Conservation (phyloP, 2,113 vertebrate genomes). For the Baryphthengus martii region DNA sequence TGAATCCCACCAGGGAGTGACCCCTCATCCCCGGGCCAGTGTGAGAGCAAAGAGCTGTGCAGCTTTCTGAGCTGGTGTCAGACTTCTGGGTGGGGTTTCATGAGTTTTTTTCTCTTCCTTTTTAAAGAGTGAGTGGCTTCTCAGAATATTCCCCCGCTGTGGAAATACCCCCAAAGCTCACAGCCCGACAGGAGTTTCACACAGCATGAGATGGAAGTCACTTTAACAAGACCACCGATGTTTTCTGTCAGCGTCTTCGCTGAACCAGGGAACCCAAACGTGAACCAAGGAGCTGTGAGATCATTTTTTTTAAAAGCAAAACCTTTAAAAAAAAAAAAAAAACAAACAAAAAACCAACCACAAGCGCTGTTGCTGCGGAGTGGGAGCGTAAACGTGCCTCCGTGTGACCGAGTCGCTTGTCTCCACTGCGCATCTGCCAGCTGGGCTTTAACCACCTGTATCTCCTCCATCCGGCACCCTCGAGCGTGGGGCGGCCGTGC, state of each 20-base stretch:
- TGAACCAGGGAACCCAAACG: neutral
- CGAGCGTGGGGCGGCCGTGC: neutral
- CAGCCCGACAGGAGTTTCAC: neutral
- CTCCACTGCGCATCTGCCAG: constrained; percentile 3
- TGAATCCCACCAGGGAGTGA: neutral
- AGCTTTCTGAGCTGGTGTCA: neutral
- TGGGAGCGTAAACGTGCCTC: neutral
- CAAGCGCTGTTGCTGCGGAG: neutral
- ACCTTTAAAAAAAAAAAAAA: neutral
- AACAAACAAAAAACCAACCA: neutral
- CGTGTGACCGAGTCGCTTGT: accelerated
- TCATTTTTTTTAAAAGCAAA: neutral
- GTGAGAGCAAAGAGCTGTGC: neutral
- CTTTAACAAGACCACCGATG: neutral
- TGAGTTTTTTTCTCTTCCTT: neutral
- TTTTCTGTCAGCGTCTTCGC: neutral
- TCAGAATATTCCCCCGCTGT: neutral
- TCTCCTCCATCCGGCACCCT: neutral
- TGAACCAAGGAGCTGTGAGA: neutral
- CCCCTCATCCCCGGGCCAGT: neutral
- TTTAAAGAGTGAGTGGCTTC: neutral
- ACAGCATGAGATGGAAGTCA: neutral
- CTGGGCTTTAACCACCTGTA: neutral
- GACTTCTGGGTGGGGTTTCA: neutral
- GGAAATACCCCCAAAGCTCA: neutral